Evolutionary conservation across 1,140 invertebrate species (phyloP), one percentile per base, ranked within the genome.

Genomic region (Cheumatopsyche charites): DNA sequence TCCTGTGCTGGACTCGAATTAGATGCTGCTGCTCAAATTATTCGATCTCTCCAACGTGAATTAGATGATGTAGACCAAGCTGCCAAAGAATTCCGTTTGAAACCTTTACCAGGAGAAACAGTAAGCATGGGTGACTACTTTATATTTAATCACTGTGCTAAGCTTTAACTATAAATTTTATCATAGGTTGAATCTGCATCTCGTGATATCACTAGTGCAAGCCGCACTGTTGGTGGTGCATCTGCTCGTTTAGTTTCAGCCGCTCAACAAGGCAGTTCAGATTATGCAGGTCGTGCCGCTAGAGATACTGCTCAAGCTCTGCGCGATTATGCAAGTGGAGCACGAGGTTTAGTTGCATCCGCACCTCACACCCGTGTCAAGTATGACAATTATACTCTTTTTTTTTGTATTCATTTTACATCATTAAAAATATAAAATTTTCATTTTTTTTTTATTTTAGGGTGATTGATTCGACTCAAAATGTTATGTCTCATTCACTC

Each of bases 1-100:
- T 92, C 92, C 0, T 96, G 94, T 79, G 92, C 92, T 73, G 92
- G 92, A n/a, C 83, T 94, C 71, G 95, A 96, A 78, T 80, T 93
- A 52, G 91, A 94, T 75, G 91, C 92, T 0, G 94, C 94, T 0
- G 84, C 94, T 17, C 92, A 96, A 73, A 85, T 94, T 17, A 91
- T 98, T 26, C 85, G 88, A 2, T 89, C 89, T 55, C 84, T 98
- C 25, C 90, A 94, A 78, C 88, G 88, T 45, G 95, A 98, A 78
- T 81, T 98, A 0, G 85, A 90, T 11, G 93, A 94, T 76, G 91
- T 95, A 70, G 88, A 91, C 70, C 86, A 88, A 72, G 91, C 93
- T 0, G 91, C 93, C 0, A 82, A 90, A 4, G 86, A 86, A 0
- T 88, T 90, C 1, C 86, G 88, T 43, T 82, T 98, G 15, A 85